Evolutionary conservation across 1,140 invertebrate species (phyloP).

Genomic region (Scaptomyza graminum): DNA sequence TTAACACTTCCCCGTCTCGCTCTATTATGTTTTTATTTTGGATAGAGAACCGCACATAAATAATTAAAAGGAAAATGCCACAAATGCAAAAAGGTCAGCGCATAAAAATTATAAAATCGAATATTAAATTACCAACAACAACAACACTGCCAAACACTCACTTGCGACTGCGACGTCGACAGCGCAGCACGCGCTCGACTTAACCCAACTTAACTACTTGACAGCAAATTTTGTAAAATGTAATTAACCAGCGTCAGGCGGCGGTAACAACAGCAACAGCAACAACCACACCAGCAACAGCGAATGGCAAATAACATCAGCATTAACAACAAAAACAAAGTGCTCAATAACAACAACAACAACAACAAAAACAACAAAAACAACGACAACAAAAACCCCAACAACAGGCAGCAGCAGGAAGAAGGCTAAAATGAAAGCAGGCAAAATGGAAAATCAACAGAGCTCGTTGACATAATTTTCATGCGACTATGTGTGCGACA

Average conservation of each 20-base stretch:
- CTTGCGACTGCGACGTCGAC: conserved; percentile 9
- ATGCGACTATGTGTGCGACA: conserved; percentile 44
- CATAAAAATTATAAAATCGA: conserved; percentile 80
- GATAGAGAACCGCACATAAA: conserved; percentile 66
- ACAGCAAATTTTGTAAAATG: conserved; percentile 83
- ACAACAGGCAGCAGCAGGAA: conserved; percentile 35
- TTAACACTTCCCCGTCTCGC: background rate
- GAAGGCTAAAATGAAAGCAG: conserved; percentile 46
- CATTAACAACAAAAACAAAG: conserved; percentile 50
- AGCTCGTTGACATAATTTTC: conserved; percentile 83
- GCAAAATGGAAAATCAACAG: conserved; percentile 77
- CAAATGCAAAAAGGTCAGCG: conserved; percentile 79
- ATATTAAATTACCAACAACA: conserved; percentile 77
- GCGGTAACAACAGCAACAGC: conserved; percentile 32
- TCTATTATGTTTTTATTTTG: background rate
- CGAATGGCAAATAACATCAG: conserved; percentile 57
- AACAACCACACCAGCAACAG: conserved; percentile 20
- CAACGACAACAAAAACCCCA: conserved; percentile 35
- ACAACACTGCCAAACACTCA: background rate
- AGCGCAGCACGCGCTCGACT: conserved; percentile 59
- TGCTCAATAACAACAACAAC: conserved; percentile 24
- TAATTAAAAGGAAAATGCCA: conserved; percentile 80
- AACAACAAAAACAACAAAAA: conserved; percentile 35
- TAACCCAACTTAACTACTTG: conserved; percentile 83
- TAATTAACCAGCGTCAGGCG: conserved; percentile 79